These are phyloP conservation scores for Drosophila pseudoobscura DNA, from an alignment of 1,140 invertebrate genomes.

Conservation along the genomic window DNA sequence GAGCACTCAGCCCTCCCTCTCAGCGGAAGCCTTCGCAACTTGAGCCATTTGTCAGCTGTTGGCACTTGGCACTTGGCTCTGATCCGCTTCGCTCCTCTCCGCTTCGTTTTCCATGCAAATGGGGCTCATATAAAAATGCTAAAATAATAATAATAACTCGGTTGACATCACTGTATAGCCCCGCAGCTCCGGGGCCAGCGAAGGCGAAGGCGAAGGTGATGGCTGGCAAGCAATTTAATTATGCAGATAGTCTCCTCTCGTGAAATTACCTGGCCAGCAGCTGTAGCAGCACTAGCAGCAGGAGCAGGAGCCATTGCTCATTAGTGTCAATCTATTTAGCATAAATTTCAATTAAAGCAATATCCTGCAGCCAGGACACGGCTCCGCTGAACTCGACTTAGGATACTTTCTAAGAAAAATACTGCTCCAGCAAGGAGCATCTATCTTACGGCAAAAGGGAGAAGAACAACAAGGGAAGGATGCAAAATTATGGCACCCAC, in stretches of 20 bases:
- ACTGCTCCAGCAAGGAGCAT: neutral
- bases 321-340: conserved; percentile 82
- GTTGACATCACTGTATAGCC: conserved; percentile 44
- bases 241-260: conserved; percentile 47
- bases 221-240: conserved; percentile 64
- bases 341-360: conserved; percentile 82
- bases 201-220: conserved; percentile 9
- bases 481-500: conserved; percentile 61
- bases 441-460: neutral
- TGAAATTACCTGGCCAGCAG: conserved; percentile 50
- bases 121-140: conserved; percentile 48
- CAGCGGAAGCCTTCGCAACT: conserved; percentile 56
- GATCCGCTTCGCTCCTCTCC: neutral
- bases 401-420: conserved; percentile 56
- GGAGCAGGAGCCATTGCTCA: conserved; percentile 68
- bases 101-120: conserved; percentile 59
- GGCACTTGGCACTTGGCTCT: conserved; percentile 29
- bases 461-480: conserved; percentile 40
- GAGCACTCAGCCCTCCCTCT: conserved; percentile 45
- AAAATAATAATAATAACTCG: conserved; percentile 73
- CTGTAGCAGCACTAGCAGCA: neutral
- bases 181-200: neutral
- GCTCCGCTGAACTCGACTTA: conserved; percentile 45
- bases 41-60: conserved; percentile 64
- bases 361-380: conserved; percentile 66